Base-by-base conservation (phyloP, 2,797 vertebrate species). In the Melanotaenia trifasciata region DNA sequence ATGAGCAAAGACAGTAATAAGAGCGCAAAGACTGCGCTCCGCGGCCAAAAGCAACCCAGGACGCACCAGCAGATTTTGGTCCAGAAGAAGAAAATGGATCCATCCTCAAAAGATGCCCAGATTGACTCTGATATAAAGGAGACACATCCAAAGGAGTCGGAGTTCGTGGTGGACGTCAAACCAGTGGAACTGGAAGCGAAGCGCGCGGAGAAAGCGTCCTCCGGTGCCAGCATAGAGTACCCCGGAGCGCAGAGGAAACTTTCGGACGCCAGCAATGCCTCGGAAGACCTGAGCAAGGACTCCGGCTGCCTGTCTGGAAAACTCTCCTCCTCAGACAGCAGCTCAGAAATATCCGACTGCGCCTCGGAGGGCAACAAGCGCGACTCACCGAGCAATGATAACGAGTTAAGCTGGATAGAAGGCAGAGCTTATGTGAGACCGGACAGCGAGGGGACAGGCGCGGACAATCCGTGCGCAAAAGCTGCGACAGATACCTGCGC, bases 271-370 rank as follows among this genome's bases (percentile, higher is more conserved):
- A 90, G 90, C 61, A 90, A 88, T 88, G 86, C 90, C 40, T 93
- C 88, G 8, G 95, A 91, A 76, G 93, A 93, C 54, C 74, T 89
- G 67, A 92, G 91, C 80, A 94, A 94, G 73, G 93, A 94, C 79
- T 92, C 93, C 9, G 92, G 92, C 67, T 94, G 91, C 72, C 62
- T 66, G 45, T 88, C 90, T 14, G 87, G 93, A 84, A 90, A 94
- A 61, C 67, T 92, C 64, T 93, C 95, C 89, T 87, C 96, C 90
- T 75, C 96, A 78, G 96, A 97, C 95, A 95, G 96, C 94, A 93
- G 96, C 93, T 95, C 96, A 73, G 92, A 97, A 90, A 94, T 96
- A 57, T 93, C 95, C 9, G 94, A 95, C 70, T 93, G 90, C 78
- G 76, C 91, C 32, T 94, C 93, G 16, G 94, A 94, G 64, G 91